A percentile compares a stretch with the other conserved stretches of the same genome.
Evolutionary conservation across 2,888 invertebrate genomes (phyloP).

Genomic region (Coenonympha arcania): DNA sequence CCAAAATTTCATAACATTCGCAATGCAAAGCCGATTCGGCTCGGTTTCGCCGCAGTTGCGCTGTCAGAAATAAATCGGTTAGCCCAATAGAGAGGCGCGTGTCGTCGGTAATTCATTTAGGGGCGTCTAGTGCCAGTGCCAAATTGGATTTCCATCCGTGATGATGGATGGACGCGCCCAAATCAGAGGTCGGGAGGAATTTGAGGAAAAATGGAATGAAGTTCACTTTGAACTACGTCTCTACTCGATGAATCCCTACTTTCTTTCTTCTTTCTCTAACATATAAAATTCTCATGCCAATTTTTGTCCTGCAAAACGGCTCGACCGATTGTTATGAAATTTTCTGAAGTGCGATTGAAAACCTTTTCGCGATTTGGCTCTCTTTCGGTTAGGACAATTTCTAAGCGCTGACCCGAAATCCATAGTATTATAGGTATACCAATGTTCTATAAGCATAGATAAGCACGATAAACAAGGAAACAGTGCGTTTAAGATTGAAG

Average conservation of each 20-base stretch:
- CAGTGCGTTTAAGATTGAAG: neutral
- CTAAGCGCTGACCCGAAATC: too few relatives aligned
- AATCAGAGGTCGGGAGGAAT: conserved; percentile 38
- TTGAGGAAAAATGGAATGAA: conserved; percentile 18
- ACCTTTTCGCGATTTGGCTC: too few relatives aligned
- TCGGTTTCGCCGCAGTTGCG: conserved; percentile 13
- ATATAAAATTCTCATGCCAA: too few relatives aligned
- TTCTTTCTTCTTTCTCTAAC: too few relatives aligned
- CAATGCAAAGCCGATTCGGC: conserved; percentile 5
- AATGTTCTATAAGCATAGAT: too few relatives aligned
- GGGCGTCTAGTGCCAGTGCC: conserved; percentile 47
- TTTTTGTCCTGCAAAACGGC: too few relatives aligned
- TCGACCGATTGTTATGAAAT: too few relatives aligned
- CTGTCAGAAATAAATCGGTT: conserved; percentile 50
- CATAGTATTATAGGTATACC: too few relatives aligned
- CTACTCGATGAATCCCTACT: too few relatives aligned
- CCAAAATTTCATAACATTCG: neutral
- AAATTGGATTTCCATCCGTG: conserved; percentile 65
- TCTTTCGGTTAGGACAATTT: too few relatives aligned
- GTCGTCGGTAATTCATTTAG: conserved; percentile 59
- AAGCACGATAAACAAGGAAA: neutral
- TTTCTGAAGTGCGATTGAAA: too few relatives aligned
- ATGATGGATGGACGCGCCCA: conserved; percentile 58
- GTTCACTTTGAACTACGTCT: conserved; percentile 4
- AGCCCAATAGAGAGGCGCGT: conserved; percentile 41